phyloP scores from a whole-genome alignment of 2,113 vertebrate genomes.

The Turnix velox region DNA sequence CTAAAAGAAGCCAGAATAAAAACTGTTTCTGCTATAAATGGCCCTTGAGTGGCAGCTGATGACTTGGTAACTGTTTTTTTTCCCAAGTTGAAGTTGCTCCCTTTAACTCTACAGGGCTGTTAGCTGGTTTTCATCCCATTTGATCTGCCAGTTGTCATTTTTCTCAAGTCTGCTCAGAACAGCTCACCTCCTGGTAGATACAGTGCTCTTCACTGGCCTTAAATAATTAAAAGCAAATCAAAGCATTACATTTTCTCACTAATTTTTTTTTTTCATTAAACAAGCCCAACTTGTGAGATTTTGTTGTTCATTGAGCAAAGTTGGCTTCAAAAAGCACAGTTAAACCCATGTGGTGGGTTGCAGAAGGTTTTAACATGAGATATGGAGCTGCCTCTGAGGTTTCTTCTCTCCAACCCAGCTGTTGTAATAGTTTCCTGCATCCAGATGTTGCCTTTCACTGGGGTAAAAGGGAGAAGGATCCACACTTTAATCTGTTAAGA shows the following conservation, averaged over 20 bases:
- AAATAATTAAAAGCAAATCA: not conserved
- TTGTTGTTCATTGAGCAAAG: not conserved
- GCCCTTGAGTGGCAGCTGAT: not conserved
- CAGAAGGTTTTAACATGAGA: not conserved
- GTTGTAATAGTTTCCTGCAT: not conserved
- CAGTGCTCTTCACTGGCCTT: not conserved
- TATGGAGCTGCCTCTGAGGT: rapidly evolving
- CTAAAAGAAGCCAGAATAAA: slow-evolving; percentile 4
- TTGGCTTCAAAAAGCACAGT: not conserved
- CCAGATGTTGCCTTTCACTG: not conserved
- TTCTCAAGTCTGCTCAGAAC: not conserved
- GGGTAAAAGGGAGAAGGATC: not conserved
- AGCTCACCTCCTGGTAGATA: not conserved
- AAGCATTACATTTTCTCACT: not conserved
- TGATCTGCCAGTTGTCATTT: not conserved
- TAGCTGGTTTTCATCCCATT: not conserved
- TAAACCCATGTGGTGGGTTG: not conserved
- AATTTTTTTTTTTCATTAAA: not conserved
- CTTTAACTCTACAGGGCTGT: not conserved
- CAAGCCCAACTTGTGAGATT: not conserved
- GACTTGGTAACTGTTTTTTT: not conserved
- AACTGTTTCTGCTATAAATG: not conserved
- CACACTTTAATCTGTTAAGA: not conserved
- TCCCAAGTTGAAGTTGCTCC: not conserved
- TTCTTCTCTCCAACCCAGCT: not conserved